Conservation (phyloP, 2,113 vertebrate genomes). For the Syngnathus scovelli region DNA sequence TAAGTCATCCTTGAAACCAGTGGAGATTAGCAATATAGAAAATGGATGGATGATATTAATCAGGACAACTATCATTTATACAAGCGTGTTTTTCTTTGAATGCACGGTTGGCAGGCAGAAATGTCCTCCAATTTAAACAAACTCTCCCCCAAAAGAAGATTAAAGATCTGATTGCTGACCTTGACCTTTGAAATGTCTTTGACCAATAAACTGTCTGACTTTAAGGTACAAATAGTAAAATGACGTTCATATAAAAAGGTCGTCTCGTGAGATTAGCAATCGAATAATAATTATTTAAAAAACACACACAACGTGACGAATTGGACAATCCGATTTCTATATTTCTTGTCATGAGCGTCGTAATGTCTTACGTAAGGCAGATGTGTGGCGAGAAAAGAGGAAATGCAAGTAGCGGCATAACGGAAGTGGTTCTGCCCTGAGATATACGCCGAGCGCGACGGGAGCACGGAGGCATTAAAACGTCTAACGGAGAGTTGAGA, state of each 20-base stretch:
- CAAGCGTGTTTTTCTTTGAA: neutral
- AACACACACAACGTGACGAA: neutral
- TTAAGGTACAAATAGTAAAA: neutral
- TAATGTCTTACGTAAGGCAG: slow-evolving; percentile 56
- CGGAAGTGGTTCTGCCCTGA: slow-evolving; percentile 79
- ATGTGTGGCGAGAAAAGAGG: slow-evolving; percentile 55
- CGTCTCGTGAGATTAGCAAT: neutral
- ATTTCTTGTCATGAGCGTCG: slow-evolving; percentile 3
- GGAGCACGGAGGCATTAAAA: slow-evolving; percentile 65
- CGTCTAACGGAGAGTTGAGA: slow-evolving; percentile 56
- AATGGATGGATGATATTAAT: too few species aligned
- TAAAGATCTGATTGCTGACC: neutral
- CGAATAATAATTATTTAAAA: neutral
- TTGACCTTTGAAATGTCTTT: neutral
- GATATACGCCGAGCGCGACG: slow-evolving; percentile 69
- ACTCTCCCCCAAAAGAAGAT: neutral
- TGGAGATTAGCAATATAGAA: too few species aligned
- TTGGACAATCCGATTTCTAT: neutral
- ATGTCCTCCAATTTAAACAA: neutral
- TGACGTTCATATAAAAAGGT: neutral
- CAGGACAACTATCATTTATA: neutral
- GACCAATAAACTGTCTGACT: neutral
- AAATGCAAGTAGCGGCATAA: slow-evolving; percentile 69
- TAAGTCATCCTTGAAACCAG: too few species aligned
- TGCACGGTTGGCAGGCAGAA: neutral